Evolutionary conservation across 1,140 invertebrate species (phyloP), one percentile per base, ranked within the genome.

Genomic region (Protaetia brevitarsis): DNA sequence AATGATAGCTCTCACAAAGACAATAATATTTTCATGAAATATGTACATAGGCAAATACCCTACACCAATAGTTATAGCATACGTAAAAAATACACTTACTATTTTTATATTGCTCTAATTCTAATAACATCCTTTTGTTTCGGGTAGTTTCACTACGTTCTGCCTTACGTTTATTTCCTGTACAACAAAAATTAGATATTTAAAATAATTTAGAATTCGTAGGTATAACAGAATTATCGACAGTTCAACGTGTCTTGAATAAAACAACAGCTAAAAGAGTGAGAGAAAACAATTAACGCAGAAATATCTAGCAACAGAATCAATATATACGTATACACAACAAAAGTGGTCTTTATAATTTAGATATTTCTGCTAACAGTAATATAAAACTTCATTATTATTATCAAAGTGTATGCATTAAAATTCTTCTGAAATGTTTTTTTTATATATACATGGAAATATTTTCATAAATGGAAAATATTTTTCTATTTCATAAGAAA

Each of bases 61-160:
- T 74, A 58, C 72, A 75, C 71, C 75, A 72, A 66, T 30, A 67
- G 65, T 64, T 23, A 41, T 63, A 63, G 45, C 16, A 58, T 5
- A 58, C 29, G 13, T 28, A 58, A 69, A 66, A 68, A 74, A 67
- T 73, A 72, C 81, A 86, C 85, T 86, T 83, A 86, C 85, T 80
- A 79, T 81, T 80, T 74, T 79, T 77, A 67, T 82, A 81, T 75
- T 81, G 81, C 67, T 78, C 78, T 72, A 85, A 78, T 70, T 82
- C 79, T 67, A 78, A 80, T 76, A 84, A 79, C 72, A 83, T 72
- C 26, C 57, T 27, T 80, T 82, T 77, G 63, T 78, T 81, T 66
- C 81, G 78, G 73, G 80, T 82, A 74, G 6, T 13, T 29, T 83
- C 82, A 82, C 80, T 81, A 78, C 84, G 86, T 80, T 84, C 81